Conservation (phyloP, 2,797 vertebrate genomes). For the Coregonus ussuriensis region DNA sequence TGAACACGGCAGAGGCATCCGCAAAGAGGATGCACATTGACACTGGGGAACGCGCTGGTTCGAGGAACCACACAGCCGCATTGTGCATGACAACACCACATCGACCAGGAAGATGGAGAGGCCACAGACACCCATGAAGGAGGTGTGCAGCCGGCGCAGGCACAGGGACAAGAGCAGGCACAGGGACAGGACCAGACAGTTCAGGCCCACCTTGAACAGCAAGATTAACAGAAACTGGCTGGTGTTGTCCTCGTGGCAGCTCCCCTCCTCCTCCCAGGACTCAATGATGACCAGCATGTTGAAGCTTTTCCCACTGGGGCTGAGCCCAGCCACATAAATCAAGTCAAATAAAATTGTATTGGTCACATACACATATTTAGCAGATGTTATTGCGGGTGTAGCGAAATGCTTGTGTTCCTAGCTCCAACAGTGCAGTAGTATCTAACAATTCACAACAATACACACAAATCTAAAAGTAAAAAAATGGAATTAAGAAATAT, state of each 20-base stretch:
- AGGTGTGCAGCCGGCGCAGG: conserved; percentile 25
- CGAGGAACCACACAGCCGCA: conserved; percentile 45
- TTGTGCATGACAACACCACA: conserved; percentile 25
- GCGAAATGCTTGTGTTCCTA: too few species aligned
- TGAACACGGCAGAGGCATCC: conserved; percentile 54
- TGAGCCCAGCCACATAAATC: neutral
- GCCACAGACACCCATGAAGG: conserved; percentile 61
- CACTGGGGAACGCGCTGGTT: neutral
- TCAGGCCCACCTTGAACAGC: conserved; percentile 64
- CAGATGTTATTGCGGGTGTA: too few species aligned
- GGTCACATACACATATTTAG: too few species aligned
- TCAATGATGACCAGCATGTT: too few species aligned
- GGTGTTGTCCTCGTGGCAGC: too few species aligned
- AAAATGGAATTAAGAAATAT: too few species aligned
- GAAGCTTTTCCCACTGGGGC: conserved; percentile 19
- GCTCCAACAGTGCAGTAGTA: too few species aligned
- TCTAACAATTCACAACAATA: too few species aligned
- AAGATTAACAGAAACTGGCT: conserved; percentile 48
- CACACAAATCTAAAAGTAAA: too few species aligned
- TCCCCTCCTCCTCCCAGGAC: too few species aligned
- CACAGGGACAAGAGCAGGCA: conserved; percentile 12
- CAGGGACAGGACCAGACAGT: conserved; percentile 37
- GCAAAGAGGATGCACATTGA: conserved; percentile 61
- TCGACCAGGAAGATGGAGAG: conserved; percentile 67
- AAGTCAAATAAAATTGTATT: too few species aligned